Percentiles rank a stretch among this genome's conserved stretches.
Evolutionary conservation across 1,140 invertebrate genomes (phyloP).

Genomic region (Nomia melanderi): DNA sequence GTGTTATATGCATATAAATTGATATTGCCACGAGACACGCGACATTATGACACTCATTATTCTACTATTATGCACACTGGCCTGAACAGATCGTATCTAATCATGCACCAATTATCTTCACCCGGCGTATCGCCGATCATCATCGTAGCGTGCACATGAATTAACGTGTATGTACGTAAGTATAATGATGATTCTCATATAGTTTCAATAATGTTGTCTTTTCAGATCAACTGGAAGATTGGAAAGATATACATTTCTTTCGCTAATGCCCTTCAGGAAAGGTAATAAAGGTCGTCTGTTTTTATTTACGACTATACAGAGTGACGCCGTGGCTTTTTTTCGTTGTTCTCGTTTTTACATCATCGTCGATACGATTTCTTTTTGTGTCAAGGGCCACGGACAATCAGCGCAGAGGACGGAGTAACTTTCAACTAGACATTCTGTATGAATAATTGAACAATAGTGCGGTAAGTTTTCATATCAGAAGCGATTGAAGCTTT

Average conservation of each 20-base stretch:
- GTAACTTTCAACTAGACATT: conserved; percentile 15
- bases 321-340: neutral
- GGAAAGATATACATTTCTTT: too few relatives aligned
- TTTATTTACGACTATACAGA: too few relatives aligned
- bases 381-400: conserved; percentile 19
- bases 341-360: neutral
- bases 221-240: too few relatives aligned
- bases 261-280: too few relatives aligned
- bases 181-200: too few relatives aligned
- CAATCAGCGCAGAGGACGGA: conserved; percentile 2
- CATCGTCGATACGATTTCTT: neutral
- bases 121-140: neutral
- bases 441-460: conserved; percentile 23
- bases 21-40: neutral
- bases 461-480: neutral
- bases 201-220: too few relatives aligned
- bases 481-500: conserved; percentile 28
- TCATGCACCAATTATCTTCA: neutral
- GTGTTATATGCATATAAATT: neutral
- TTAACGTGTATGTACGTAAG: too few relatives aligned
- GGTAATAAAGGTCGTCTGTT: too few relatives aligned
- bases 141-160: neutral
- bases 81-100: conserved; percentile 7
- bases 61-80: neutral
- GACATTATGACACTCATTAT: neutral